Base-by-base conservation (phyloP, 1,140 invertebrate species). In the Listronotus oregonensis region DNA sequence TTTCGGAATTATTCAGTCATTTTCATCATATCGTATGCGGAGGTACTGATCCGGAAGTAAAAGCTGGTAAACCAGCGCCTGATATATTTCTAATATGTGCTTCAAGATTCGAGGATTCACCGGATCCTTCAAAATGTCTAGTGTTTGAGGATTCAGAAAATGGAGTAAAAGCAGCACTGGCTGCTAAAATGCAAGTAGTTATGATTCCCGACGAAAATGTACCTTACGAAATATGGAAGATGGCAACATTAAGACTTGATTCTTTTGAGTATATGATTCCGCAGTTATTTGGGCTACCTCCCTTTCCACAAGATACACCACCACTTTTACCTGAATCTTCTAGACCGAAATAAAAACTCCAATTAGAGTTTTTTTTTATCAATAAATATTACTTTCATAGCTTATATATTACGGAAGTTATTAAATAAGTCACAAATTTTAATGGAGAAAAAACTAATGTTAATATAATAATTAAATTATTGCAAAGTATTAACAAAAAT, bases 61-160 rank as follows among this genome's bases (percentile, higher is more conserved):
- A 89, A 71, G 83, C 86, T 65, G 94, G 96, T 31, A 98, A 99
- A 84, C 96, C 96, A 10, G 86, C 87, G 67, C 96, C 96, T 0
- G 95, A 98, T 79, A 94, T 96, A 74, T 99, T 97, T 77, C 77
- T 95, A 10, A 85, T 96, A 0, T 91, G 92, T 63, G 93, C 94
- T 3, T 81, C 83, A 4, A 82, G 95, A 67, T 98, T 61, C 27
- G 46, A 39, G 12, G 14, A 8, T n/a, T 9, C 31, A n/a, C 32
- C 46, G 6, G 37, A 61, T 21, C 46, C 46, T 9, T 18, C 32
- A 34, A 40, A 61, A 31, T 61, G 58, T 42, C 39, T 98, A 46
- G 95, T 97, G 0, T 96, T 97, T 77, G 96, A 98, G 82, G 95
- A 97, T 81, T 91, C 95, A 0, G 89, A 90, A 0, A 93, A 95